phyloP scores from a whole-genome alignment of 2,797 vertebrate species.

The Sitta carolinensis region DNA sequence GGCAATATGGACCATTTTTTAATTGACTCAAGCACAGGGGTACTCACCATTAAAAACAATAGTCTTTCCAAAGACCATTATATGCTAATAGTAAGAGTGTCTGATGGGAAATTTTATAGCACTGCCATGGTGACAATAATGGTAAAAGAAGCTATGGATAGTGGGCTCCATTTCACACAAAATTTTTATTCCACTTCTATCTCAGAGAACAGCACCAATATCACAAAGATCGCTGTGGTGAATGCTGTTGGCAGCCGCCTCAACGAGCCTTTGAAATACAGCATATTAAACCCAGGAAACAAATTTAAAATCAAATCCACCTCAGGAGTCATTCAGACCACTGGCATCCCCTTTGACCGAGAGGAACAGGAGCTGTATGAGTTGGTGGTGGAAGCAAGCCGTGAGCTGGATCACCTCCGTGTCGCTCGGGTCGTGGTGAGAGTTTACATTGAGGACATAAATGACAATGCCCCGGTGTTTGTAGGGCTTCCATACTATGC shows the following conservation, averaged over 20 bases:
- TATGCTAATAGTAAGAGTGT: constrained; percentile 88
- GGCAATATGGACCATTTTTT: constrained; percentile 87
- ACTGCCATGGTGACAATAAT: constrained; percentile 87
- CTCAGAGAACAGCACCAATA: constrained; percentile 89
- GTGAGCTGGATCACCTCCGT: constrained; percentile 88
- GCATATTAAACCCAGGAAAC: constrained; percentile 90
- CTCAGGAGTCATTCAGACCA: constrained; percentile 94
- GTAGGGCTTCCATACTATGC: constrained; percentile 96
- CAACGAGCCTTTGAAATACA: constrained; percentile 94
- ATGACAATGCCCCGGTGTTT: constrained; percentile 93
- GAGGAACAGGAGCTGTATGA: constrained; percentile 95
- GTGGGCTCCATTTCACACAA: constrained; percentile 90
- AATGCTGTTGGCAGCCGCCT: constrained; percentile 92
- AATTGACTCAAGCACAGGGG: constrained; percentile 85
- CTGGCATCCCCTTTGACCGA: constrained; percentile 90
- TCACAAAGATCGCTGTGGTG: constrained; percentile 92
- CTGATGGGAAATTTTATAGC: constrained; percentile 93
- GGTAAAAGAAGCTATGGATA: constrained; percentile 91
- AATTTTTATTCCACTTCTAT: constrained; percentile 89
- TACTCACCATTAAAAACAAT: constrained; percentile 89
- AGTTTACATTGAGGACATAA: constrained; percentile 92
- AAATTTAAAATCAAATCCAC: constrained; percentile 91
- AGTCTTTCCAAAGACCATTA: constrained; percentile 93
- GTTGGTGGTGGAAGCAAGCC: constrained; percentile 91
- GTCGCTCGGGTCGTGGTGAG: constrained; percentile 91